Evolutionary conservation across 2,888 invertebrate species (phyloP), one percentile per base, ranked within the genome.

Genomic region (Lithodes maja): DNA sequence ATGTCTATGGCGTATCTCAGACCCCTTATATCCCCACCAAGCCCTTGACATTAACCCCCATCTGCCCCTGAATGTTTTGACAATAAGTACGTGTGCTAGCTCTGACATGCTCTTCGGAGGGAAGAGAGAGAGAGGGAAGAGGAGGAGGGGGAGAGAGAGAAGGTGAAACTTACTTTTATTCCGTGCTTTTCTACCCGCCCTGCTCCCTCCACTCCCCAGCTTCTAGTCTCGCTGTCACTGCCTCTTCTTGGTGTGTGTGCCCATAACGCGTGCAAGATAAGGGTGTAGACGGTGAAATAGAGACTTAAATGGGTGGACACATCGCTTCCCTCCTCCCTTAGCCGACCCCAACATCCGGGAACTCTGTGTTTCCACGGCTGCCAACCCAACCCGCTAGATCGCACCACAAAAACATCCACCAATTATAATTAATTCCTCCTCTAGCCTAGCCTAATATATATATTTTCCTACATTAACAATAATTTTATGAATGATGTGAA

Each of bases 291-390:
- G 81, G 85, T 82, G 85, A 75, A 83, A 50, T 77, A 83, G 78
- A 78, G 52, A 17, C 78, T 87, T 77, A 78, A 78, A 68, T 87
- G 53, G 85, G 85, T 78, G 90, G 85, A 90, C 90, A 87, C 90
- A 90, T 90, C 85, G 85, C 90, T 71, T 88, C 90, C 88, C 90
- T 88, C 88, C 90, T 90, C 90, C 90, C 90, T 88, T 83, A 69
- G 86, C 90, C 86, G 86, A 87, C 87, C 90, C 88, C 88, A 83
- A 90, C 90, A 90, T 90, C 90, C 90, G 90, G 90, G 90, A 90
- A 90, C 90, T 90, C 79, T 68, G 75, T 79, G 81, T 82, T 83
- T 77, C 78, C 90, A 90, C 55, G 85, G 80, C 86, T 90, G 88
- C 61, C 90, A 90, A 90, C 90, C 84, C 75, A 55, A 3, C 80